Conservation (phyloP, 2,888 invertebrate genomes). For the Drosophila dives region DNA sequence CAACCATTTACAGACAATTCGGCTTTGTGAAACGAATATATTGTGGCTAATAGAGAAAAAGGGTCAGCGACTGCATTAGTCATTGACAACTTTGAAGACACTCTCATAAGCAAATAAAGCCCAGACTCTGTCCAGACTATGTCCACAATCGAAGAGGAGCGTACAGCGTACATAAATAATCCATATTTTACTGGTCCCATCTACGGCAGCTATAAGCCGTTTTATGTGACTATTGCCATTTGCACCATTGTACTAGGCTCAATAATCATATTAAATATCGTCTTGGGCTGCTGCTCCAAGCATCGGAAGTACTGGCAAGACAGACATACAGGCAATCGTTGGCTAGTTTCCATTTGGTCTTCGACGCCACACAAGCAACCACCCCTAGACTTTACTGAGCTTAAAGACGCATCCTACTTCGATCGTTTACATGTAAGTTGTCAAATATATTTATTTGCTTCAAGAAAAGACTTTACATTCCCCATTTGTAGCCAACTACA, state of each 20-base stretch:
- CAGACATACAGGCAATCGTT: conserved; percentile 92
- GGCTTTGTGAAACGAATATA: conserved; percentile 32
- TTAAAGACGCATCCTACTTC: conserved; percentile 86
- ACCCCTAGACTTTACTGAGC: conserved; percentile 91
- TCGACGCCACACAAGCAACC: conserved; percentile 93
- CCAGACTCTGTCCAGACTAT: conserved; percentile 83
- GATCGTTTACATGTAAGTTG: conserved; percentile 79
- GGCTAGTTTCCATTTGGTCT: conserved; percentile 93
- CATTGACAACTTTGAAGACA: conserved; percentile 34
- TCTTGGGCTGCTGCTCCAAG: conserved; percentile 92
- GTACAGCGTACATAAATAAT: conserved; percentile 87
- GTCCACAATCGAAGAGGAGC: conserved; percentile 88
- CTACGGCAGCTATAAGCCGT: conserved; percentile 92
- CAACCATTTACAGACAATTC: conserved; percentile 44
- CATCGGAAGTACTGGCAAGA: conserved; percentile 93
- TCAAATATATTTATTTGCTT: background rate
- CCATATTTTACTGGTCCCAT: conserved; percentile 87
- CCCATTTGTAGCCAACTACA: conserved; percentile 66
- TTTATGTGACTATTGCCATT: conserved; percentile 92
- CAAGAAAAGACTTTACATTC: background rate
- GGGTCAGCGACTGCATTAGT: conserved; percentile 47
- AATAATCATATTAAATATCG: conserved; percentile 90
- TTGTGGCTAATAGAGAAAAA: conserved; percentile 25
- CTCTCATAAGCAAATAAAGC: conserved; percentile 29
- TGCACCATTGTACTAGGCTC: conserved; percentile 90